Evolutionary conservation across 2,113 vertebrate species (phyloP).

Genomic region (Silurus glanis): DNA sequence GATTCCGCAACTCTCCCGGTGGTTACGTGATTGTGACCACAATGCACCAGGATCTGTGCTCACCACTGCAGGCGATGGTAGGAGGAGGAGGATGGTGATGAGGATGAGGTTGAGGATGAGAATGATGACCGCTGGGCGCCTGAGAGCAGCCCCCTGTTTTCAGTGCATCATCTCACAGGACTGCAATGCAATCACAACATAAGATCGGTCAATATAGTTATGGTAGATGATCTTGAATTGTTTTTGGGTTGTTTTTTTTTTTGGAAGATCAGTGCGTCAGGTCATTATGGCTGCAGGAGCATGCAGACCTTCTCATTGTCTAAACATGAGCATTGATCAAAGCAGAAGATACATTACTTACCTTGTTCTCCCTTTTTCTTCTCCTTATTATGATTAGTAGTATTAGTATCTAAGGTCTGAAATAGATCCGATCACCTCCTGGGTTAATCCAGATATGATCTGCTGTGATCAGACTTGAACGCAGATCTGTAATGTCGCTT

Average conservation of each 20-base stretch:
- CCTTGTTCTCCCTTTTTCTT: background rate
- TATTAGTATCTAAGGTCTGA: no score
- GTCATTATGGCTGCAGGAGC: constrained; percentile 20
- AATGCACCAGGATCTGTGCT: constrained; percentile 63
- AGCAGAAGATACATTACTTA: background rate
- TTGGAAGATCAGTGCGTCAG: constrained; percentile 20
- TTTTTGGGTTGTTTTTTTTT: background rate
- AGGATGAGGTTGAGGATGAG: background rate
- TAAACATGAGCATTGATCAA: background rate
- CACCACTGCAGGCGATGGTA: constrained; percentile 66
- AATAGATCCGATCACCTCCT: background rate
- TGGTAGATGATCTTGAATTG: background rate
- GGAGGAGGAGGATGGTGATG: constrained; percentile 3
- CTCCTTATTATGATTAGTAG: background rate
- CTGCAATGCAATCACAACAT: constrained; percentile 53
- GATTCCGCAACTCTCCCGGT: constrained; percentile 50
- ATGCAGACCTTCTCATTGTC: constrained; percentile 23
- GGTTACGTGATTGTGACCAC: constrained; percentile 49
- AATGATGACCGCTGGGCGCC: constrained; percentile 54
- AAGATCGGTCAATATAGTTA: background rate
- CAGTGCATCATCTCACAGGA: constrained; percentile 66
- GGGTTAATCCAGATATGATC: constrained; percentile 43
- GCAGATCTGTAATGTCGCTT: constrained; percentile 64
- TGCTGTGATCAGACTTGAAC: constrained; percentile 55
- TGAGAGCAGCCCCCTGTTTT: constrained; percentile 57